Conservation (phyloP, 2,113 vertebrate species). For the Theropithecus gelada region DNA sequence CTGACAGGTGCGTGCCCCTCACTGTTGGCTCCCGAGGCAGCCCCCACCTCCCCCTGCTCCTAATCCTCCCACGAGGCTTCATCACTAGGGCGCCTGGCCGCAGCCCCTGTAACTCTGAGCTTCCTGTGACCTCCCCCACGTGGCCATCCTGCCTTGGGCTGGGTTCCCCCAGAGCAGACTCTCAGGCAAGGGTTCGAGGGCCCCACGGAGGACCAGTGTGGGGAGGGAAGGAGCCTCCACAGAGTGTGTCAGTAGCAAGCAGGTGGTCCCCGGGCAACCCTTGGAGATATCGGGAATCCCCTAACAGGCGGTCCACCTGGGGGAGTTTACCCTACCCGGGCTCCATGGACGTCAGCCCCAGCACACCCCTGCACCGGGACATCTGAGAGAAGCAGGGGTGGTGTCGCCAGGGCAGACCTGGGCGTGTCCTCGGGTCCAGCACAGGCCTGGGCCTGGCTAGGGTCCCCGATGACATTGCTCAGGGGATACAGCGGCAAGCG, state of each 20-base stretch:
- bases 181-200: not conserved
- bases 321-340: too few species aligned
- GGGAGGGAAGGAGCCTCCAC: not conserved
- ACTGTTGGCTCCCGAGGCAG: not conserved
- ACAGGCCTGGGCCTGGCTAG: not conserved
- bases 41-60: not conserved
- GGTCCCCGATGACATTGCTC: not conserved
- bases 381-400: not conserved
- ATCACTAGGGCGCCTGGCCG: not conserved
- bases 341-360: not conserved
- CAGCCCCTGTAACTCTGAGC: not conserved
- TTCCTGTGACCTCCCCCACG: not conserved
- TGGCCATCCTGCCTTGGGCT: not conserved
- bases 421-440: not conserved
- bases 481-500: not conserved
- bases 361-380: not conserved
- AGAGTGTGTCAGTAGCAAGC: not conserved
- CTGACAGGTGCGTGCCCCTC: not conserved
- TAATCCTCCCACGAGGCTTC: not conserved
- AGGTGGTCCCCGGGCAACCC: accelerated
- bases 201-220: not conserved
- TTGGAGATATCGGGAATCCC: not conserved
- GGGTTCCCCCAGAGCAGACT: not conserved
- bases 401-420: not conserved
- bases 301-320: not conserved